Evolutionary conservation across 2,113 vertebrate species (phyloP), one percentile per base, ranked within the genome.

Genomic region (Bos indicus): DNA sequence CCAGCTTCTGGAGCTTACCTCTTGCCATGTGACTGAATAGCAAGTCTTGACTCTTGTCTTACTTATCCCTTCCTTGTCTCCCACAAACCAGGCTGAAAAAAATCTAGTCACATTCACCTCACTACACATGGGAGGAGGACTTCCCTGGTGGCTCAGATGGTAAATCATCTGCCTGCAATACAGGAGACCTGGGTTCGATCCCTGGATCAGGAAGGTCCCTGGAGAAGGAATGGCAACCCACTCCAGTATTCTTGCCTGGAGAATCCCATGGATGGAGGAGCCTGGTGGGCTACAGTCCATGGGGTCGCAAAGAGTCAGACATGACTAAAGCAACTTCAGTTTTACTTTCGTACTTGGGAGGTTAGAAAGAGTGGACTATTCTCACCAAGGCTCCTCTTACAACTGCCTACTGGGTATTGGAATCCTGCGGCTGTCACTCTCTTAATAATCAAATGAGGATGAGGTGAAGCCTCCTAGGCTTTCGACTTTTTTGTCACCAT

Each of bases 241-340:
- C 64, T 71, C n/a, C n/a, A 23, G n/a, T 36, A 23, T 12, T 36
- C n/a, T 23, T 12, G 64, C 5, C 64, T 36, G n/a, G n/a, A 71
- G 9, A 71, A 36, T 23, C 9, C 64, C n/a, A 12, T 23, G 2
- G n/a, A 36, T 23, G 17, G 64, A 71, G 64, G 9, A 71, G 19
- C 5, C n/a, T 71, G 64, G n/a, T 36, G n/a, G 64, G 5, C 64
- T 36, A 36, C 2, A 71, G 67, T 36, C n/a, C n/a, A 23, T 5
- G 64, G n/a, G 64, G 17, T 71, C 5, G 0, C 19, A 23, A 11
- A 71, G n/a, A 12, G 19, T 71, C 5, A 0, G 67, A 36, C n/a
- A 21, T 0, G 19, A 36, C n/a, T 36, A 2, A 36, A 23, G 4
- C 0, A 0, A 71, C 64, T 71, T 21, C n/a, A 71, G n/a, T 36